Percentiles rank a stretch among this genome's conserved stretches.
phyloP scores from a whole-genome alignment of 2,113 vertebrate species.

The Hymenochirus boettgeri region DNA sequence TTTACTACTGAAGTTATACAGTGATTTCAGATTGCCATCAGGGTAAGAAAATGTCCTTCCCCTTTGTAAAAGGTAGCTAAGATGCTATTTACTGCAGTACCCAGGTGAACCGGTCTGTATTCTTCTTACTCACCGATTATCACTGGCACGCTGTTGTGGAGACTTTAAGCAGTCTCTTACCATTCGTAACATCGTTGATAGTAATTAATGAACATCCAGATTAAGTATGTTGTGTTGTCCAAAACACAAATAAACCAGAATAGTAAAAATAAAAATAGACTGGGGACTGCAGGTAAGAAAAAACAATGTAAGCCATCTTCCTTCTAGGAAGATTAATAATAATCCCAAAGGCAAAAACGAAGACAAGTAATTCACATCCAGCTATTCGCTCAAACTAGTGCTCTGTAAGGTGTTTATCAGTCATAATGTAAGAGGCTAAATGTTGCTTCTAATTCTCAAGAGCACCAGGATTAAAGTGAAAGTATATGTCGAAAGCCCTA shows the following conservation, averaged over 20 bases:
- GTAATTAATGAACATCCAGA: too few species aligned
- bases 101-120: neutral
- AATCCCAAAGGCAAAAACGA: constrained; percentile 29
- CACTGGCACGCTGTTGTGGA: constrained; percentile 40
- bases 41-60: too few species aligned
- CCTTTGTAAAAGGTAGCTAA: too few species aligned
- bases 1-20: too few species aligned
- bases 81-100: neutral
- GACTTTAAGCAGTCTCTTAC: constrained; percentile 56
- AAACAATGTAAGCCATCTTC: constrained; percentile 39
- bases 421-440: too few species aligned
- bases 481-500: too few species aligned
- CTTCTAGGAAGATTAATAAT: constrained; percentile 32
- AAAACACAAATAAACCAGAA: constrained; percentile 17
- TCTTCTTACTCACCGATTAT: constrained; percentile 42
- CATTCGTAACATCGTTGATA: constrained; percentile 44
- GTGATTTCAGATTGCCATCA: neutral
- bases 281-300: neutral
- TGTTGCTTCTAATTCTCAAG: too few species aligned
- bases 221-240: too few species aligned
- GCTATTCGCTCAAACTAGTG: too few species aligned
- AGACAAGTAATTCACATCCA: too few species aligned
- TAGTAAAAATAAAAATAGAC: constrained; percentile 15
- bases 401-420: too few species aligned
- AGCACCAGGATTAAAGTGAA: too few species aligned